Conservation (phyloP, 2,113 vertebrate species). For the Serilophus lunatus region DNA sequence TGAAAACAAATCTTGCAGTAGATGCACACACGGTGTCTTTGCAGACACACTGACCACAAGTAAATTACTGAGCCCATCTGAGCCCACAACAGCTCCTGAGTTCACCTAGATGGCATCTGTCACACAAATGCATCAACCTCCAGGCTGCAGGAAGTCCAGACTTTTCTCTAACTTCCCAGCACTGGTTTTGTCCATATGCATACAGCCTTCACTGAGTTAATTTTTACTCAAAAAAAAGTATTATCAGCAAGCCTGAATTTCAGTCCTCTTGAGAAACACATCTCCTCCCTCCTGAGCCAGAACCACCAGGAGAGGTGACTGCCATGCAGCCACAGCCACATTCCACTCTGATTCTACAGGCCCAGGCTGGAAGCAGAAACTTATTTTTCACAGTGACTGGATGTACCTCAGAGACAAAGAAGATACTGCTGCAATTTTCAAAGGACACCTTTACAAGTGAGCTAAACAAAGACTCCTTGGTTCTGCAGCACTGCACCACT, state of each 20-base stretch:
- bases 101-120: not conserved
- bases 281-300: not conserved
- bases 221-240: not conserved
- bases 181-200: not conserved
- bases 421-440: not conserved
- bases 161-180: not conserved
- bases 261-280: not conserved
- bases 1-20: not conserved
- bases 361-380: not conserved
- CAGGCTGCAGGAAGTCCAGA: not conserved
- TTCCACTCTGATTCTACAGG: not conserved
- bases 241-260: not conserved
- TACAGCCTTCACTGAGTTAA: not conserved
- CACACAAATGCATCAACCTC: not conserved
- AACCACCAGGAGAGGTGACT: not conserved
- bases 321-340: rapidly evolving
- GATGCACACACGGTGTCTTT: not conserved
- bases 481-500: not conserved
- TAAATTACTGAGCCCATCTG: not conserved
- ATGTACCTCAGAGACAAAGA: not conserved
- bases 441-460: not conserved
- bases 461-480: not conserved
- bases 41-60: not conserved
- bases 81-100: not conserved
- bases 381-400: not conserved